Evolutionary conservation across 2,888 invertebrate genomes (phyloP).

Genomic region (Griposia aprilina): DNA sequence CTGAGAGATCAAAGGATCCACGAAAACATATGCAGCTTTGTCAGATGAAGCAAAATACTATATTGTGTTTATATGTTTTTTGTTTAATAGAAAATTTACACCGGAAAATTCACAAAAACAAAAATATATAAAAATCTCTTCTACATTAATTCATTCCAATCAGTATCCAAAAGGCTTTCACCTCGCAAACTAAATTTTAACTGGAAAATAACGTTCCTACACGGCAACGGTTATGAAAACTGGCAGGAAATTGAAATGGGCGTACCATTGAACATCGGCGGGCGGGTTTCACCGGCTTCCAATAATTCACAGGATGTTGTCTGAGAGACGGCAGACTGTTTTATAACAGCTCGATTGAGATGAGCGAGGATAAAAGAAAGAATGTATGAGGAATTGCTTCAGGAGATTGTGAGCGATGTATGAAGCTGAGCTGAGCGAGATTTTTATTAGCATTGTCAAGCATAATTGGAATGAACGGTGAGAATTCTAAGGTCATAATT

Average conservation of each 20-base stretch:
- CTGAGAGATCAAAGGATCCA: too few relatives aligned
- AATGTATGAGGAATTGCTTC: conserved; percentile 16
- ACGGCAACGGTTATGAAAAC: conserved; percentile 78
- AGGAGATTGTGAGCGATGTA: background rate
- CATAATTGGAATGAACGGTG: conserved; percentile 5
- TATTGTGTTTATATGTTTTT: too few relatives aligned
- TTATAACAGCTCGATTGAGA: conserved; percentile 55
- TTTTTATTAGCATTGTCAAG: conserved; percentile 24
- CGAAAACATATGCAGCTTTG: too few relatives aligned
- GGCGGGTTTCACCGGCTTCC: conserved; percentile 78
- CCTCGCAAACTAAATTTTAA: conserved; percentile 66
- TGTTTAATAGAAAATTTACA: background rate
- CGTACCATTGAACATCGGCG: conserved; percentile 83
- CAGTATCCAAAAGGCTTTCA: conserved; percentile 58
- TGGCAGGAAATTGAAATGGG: conserved; percentile 89
- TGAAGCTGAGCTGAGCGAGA: background rate
- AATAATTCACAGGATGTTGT: conserved; percentile 84
- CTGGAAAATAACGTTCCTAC: conserved; percentile 69
- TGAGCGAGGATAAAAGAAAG: conserved; percentile 30
- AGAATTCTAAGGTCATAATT: background rate
- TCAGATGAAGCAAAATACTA: too few relatives aligned
- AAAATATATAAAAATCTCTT: conserved; percentile 1
- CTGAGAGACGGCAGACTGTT: conserved; percentile 68
- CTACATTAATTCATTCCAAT: conserved; percentile 54
- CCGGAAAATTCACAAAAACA: background rate